phyloP scores from a whole-genome alignment of 2,113 vertebrate species.

The Melanerpes formicivorus region DNA sequence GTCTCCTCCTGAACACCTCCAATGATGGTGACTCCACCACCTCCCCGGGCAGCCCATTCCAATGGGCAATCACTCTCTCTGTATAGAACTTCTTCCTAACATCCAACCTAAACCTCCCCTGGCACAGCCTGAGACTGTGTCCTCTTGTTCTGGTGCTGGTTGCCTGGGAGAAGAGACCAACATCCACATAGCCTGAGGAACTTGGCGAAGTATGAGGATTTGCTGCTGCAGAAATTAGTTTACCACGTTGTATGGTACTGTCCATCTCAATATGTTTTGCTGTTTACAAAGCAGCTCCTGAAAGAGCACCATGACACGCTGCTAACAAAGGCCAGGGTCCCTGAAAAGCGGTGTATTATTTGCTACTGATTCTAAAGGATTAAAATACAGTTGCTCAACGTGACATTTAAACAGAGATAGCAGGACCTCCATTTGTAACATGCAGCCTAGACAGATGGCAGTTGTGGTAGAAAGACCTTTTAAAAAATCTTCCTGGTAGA shows the following conservation, averaged over 20 bases:
- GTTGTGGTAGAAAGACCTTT: slow-evolving; percentile 55
- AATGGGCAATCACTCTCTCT: too few species aligned
- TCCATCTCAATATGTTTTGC: not conserved
- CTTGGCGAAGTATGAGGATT: not conserved
- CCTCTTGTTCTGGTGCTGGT: too few species aligned
- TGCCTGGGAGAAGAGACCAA: too few species aligned
- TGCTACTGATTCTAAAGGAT: not conserved
- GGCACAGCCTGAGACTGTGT: too few species aligned
- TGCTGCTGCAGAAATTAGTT: slow-evolving; percentile 4
- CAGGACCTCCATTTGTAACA: slow-evolving; percentile 42
- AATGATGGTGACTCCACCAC: too few species aligned
- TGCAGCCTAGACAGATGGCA: slow-evolving; percentile 48
- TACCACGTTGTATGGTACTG: not conserved
- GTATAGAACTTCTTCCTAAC: too few species aligned
- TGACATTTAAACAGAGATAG: slow-evolving; percentile 57
- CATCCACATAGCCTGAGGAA: not conserved
- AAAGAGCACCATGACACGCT: not conserved
- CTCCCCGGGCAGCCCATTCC: too few species aligned
- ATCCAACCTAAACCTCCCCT: too few species aligned
- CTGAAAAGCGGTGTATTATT: not conserved
- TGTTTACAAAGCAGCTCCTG: not conserved
- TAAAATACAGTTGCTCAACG: slow-evolving; percentile 12
- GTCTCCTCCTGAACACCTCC: too few species aligned
- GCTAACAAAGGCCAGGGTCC: not conserved
- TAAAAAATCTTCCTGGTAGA: slow-evolving; percentile 38